Conservation (phyloP, 2,888 invertebrate species). For the Subacronicta megacephala region DNA sequence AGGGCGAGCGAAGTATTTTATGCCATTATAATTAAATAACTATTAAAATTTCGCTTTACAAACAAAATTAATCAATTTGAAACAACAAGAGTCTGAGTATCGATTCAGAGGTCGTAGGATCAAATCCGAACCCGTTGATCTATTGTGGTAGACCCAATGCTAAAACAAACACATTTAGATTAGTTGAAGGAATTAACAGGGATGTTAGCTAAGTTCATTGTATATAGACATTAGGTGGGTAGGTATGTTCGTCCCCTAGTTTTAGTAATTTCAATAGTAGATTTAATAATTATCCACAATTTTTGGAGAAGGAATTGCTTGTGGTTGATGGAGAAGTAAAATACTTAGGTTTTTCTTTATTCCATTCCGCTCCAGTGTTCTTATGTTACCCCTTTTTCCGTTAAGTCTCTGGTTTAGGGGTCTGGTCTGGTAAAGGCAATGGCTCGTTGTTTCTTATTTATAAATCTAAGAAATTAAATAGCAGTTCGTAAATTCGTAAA, state of each 20-base stretch:
- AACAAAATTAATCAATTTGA: conserved; percentile 35
- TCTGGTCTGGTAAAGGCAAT: no score
- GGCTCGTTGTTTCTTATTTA: no score
- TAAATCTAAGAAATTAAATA: no score
- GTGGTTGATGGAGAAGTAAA: no score
- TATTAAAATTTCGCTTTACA: neutral
- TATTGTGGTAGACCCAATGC: conserved; percentile 45
- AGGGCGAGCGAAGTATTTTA: no score
- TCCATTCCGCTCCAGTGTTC: no score
- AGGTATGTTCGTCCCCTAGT: neutral
- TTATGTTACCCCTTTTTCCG: no score
- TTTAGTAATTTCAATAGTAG: neutral
- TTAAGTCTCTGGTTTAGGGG: no score
- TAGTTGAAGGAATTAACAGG: conserved; percentile 41
- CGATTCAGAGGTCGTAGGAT: conserved; percentile 31
- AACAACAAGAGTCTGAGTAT: conserved; percentile 23
- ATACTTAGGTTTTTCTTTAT: no score
- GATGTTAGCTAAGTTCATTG: conserved; percentile 27
- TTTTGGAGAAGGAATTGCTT: no score
- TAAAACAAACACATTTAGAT: conserved; percentile 48
- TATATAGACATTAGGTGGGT: conserved; percentile 15
- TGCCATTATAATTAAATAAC: neutral
- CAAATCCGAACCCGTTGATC: conserved; percentile 37
- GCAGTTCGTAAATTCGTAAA: no score
- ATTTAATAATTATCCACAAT: no score